Evolutionary conservation across 2,888 invertebrate genomes (phyloP).

Genomic region (Lasioglossum oenotherae): DNA sequence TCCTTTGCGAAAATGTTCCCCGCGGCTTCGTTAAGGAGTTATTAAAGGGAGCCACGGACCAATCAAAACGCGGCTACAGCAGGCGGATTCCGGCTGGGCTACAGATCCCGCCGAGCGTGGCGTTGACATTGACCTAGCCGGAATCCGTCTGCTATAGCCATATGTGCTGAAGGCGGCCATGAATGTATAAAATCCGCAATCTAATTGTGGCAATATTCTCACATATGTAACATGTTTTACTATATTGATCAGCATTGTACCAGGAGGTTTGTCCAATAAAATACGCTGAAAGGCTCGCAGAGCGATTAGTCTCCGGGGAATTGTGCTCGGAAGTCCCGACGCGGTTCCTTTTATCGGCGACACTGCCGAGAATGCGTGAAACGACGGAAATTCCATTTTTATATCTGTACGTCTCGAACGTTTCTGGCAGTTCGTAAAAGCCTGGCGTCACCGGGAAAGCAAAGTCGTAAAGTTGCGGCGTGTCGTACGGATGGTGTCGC

Average conservation of each 20-base stretch:
- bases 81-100: too few relatives aligned
- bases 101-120: too few relatives aligned
- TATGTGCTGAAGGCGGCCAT: too few relatives aligned
- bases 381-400: constrained; percentile 29
- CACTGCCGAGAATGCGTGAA: background rate
- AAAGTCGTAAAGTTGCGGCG: constrained; percentile 55
- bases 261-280: background rate
- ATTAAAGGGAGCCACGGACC: too few relatives aligned
- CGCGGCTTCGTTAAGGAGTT: too few relatives aligned
- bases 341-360: background rate
- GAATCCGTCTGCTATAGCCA: too few relatives aligned
- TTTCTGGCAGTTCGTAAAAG: constrained; percentile 23
- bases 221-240: background rate
- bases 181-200: too few relatives aligned
- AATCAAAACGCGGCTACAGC: too few relatives aligned
- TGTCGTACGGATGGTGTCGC: constrained; percentile 41
- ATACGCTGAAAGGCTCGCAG: background rate
- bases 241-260: background rate
- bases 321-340: background rate
- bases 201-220: too few relatives aligned
- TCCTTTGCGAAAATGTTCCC: too few relatives aligned
- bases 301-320: constrained; percentile 2
- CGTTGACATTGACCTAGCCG: too few relatives aligned
- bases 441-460: constrained; percentile 6
- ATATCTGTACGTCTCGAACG: constrained; percentile 13